Conservation (phyloP, 2,797 vertebrate species). For the Cetoscarus ocellatus region DNA sequence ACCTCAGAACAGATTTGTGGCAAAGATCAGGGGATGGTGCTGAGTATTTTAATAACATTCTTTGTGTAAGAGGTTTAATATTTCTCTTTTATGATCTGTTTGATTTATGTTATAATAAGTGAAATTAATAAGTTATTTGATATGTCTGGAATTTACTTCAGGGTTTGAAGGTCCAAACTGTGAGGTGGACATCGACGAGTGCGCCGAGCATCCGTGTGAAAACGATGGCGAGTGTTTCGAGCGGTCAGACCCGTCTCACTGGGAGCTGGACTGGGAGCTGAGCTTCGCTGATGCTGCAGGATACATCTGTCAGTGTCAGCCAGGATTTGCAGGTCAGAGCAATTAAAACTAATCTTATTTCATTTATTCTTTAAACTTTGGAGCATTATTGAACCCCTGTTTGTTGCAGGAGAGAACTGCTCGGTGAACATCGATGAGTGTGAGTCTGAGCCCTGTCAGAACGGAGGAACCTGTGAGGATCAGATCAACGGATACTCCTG, state of each 20-base stretch:
- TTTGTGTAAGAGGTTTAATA: too few relatives aligned
- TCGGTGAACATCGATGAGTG: slow-evolving; percentile 90
- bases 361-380: not conserved
- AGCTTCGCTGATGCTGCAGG: slow-evolving; percentile 87
- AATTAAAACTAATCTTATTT: not conserved
- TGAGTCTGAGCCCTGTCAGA: slow-evolving; percentile 88
- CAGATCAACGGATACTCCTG: slow-evolving; percentile 87
- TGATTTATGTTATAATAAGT: too few relatives aligned
- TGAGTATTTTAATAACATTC: too few relatives aligned
- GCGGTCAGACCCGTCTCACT: slow-evolving; percentile 86
- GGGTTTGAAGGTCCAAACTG: slow-evolving; percentile 91
- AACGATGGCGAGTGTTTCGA: slow-evolving; percentile 89
- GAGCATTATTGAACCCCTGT: not conserved
- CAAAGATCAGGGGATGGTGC: too few relatives aligned
- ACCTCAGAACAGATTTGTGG: too few relatives aligned
- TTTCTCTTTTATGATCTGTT: too few relatives aligned
- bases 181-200: slow-evolving; percentile 91
- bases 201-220: slow-evolving; percentile 85
- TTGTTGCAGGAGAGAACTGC: slow-evolving; percentile 89
- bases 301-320: slow-evolving; percentile 90
- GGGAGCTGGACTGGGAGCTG: slow-evolving; percentile 84
- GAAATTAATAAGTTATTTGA: too few relatives aligned
- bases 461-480: slow-evolving; percentile 88
- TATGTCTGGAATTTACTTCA: slow-evolving; percentile 51
- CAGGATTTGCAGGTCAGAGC: slow-evolving; percentile 90